These are phyloP conservation scores for Zeus faber DNA, from an alignment of 2,113 vertebrate species.

Conservation along the genomic window DNA sequence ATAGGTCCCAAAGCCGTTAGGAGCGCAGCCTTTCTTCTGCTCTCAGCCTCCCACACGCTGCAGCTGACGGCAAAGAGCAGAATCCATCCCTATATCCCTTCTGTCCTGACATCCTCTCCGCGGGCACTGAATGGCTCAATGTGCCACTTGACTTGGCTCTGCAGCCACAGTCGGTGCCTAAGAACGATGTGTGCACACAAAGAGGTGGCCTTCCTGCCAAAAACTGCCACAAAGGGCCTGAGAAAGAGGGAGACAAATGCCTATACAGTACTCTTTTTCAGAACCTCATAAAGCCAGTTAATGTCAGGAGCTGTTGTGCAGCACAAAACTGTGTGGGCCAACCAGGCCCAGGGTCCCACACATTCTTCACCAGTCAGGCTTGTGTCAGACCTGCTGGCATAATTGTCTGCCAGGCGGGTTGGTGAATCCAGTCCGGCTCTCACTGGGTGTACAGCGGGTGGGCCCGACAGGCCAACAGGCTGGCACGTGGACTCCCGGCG, in stretches of 20 bases:
- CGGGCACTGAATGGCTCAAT: slow-evolving; percentile 57
- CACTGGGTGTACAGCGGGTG: slow-evolving; percentile 44
- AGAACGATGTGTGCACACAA: slow-evolving; percentile 45
- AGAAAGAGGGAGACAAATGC: slow-evolving; percentile 44
- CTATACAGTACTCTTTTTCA: slow-evolving; percentile 49
- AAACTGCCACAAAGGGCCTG: slow-evolving; percentile 63
- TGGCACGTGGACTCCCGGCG: slow-evolving; percentile 45
- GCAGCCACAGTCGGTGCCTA: slow-evolving; percentile 59
- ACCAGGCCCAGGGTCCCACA: slow-evolving; percentile 43
- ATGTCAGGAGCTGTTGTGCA: slow-evolving; percentile 48
- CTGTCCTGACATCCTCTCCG: slow-evolving; percentile 22
- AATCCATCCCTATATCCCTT: slow-evolving; percentile 55
- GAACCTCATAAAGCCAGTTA: slow-evolving; percentile 60
- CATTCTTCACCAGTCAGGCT: slow-evolving; percentile 53
- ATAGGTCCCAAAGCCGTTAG: slow-evolving; percentile 69
- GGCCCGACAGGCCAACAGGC: slow-evolving; percentile 23
- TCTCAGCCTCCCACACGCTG: slow-evolving; percentile 63
- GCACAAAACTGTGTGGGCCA: slow-evolving; percentile 55
- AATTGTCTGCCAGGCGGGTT: slow-evolving; percentile 33
- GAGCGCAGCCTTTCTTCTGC: slow-evolving; percentile 62
- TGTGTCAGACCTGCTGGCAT: slow-evolving; percentile 35
- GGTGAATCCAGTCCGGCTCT: slow-evolving; percentile 44
- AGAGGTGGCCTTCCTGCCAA: slow-evolving; percentile 44
- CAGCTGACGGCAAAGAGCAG: slow-evolving; percentile 59
- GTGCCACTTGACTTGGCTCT: slow-evolving; percentile 67